These are phyloP conservation scores for Drosophila mercatorum DNA, from an alignment of 2,888 invertebrate genomes.

Conservation along the genomic window DNA sequence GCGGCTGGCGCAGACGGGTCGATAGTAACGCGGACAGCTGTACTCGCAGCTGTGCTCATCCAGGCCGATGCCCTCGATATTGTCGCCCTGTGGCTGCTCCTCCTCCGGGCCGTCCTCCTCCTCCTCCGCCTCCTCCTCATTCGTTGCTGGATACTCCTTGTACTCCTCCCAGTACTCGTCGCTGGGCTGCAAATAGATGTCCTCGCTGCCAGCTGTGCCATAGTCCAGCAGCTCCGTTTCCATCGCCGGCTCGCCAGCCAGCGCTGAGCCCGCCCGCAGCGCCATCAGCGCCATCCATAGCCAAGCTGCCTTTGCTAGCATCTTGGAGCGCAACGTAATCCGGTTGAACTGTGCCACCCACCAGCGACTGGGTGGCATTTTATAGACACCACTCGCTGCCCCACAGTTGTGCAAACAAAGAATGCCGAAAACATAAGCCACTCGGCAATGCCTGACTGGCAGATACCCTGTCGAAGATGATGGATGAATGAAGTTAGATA, in stretches of 20 bases:
- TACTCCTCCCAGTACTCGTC: background rate
- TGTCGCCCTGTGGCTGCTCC: constrained; percentile 3
- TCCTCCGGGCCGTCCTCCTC: background rate
- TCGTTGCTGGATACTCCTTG: background rate
- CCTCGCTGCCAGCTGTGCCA: constrained; percentile 32
- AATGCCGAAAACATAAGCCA: background rate
- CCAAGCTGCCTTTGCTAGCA: constrained; percentile 28
- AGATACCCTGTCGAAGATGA: background rate
- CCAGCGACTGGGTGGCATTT: constrained; percentile 9
- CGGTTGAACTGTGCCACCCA: constrained; percentile 15
- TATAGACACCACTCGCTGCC: constrained; percentile 21
- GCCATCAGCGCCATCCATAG: constrained; percentile 10
- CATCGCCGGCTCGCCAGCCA: background rate
- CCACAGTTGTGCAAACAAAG: constrained; percentile 48
- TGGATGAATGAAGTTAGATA: no score
- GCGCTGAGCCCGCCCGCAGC: background rate
- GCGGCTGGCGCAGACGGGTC: constrained; percentile 56
- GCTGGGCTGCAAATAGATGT: constrained; percentile 27
- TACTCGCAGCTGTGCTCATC: constrained; percentile 51
- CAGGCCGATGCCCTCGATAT: constrained; percentile 41
- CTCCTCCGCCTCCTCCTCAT: background rate
- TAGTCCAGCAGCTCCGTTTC: constrained; percentile 5
- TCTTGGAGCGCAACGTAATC: constrained; percentile 12
- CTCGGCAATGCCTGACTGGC: background rate
- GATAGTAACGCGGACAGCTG: constrained; percentile 72